Base-by-base conservation (phyloP, 1,140 invertebrate genomes). In the Platorchestia sp. region DNA sequence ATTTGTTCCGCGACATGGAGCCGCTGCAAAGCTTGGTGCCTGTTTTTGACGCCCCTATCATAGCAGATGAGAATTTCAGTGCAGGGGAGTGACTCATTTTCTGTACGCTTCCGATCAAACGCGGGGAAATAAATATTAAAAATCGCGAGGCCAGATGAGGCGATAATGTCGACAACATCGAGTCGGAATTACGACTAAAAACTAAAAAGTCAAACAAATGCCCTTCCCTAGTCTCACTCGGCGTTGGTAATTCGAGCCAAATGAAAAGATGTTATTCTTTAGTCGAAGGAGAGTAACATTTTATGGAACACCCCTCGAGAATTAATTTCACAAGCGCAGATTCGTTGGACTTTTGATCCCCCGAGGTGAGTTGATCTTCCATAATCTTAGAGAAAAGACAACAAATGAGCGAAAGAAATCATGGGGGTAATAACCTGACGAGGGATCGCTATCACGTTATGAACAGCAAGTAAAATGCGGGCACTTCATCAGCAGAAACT, bases 261-360 rank as follows among this genome's bases (percentile, higher is more conserved):
- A 36, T 75, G 27, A 75, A 75, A 75, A 75, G 14, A 75, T 75
- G 36, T 75, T 75, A 75, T 75, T 75, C 59, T 75, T 75, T 75
- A 75, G 59, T 27, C 59, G 59, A 75, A 22, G 14, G 59, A 75
- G 10, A 75, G 59, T 10, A 75, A 27, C 59, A 75, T 75, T 75
- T 75, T 75, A 75, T 75, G 59, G 59, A 75, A 75, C 14, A 75
- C 59, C 59, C 59, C 59, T 75, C 59, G 59, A 75, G 59, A 75
- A 75, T 75, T 75, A 75, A 75, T 75, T 75, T 75, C 59, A 75
- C 59, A 75, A 75, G 59, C 59, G 59, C 59, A 75, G 59, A 75
- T 75, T 75, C 59, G 10, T 75, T 75, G 59, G 59, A 75, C 59
- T 75, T 75, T 75, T 75, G 59, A 75, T 75, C 59, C 59, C 59